These are phyloP conservation scores for Phalloptychus januarius DNA, from an alignment of 2,797 vertebrate species.

Conservation along the genomic window DNA sequence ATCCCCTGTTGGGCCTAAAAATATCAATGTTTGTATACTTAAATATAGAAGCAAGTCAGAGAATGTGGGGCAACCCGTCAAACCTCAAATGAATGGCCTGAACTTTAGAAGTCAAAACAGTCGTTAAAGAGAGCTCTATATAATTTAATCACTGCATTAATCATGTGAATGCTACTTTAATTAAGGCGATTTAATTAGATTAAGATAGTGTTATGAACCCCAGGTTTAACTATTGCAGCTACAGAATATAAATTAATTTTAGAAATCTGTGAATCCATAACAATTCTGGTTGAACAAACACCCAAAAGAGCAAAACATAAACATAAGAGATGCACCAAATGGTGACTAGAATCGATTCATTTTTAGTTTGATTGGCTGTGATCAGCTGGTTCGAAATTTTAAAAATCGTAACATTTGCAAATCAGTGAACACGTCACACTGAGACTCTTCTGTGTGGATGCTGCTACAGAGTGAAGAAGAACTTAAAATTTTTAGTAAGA, in stretches of 20 bases:
- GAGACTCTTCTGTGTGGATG: not conserved
- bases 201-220: slow-evolving; percentile 51
- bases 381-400: not conserved
- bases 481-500: not conserved
- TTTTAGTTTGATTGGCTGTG: not conserved
- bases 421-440: not conserved
- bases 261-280: not conserved
- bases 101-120: slow-evolving; percentile 52
- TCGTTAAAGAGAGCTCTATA: slow-evolving; percentile 43
- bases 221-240: slow-evolving; percentile 27
- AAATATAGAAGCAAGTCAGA: slow-evolving; percentile 57
- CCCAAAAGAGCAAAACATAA: not conserved
- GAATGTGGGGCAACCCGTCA: slow-evolving; percentile 60
- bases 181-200: slow-evolving; percentile 64
- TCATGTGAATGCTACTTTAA: slow-evolving; percentile 60
- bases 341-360: not conserved
- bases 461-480: not conserved
- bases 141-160: slow-evolving; percentile 60
- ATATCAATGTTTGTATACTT: slow-evolving; percentile 47
- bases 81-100: slow-evolving; percentile 28
- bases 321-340: not conserved
- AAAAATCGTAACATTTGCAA: not conserved
- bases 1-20: slow-evolving; percentile 28
- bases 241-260: slow-evolving; percentile 17
- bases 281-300: not conserved